These are phyloP conservation scores for Hedychridium roseum DNA, from an alignment of 2,888 invertebrate genomes.

Conservation along the genomic window DNA sequence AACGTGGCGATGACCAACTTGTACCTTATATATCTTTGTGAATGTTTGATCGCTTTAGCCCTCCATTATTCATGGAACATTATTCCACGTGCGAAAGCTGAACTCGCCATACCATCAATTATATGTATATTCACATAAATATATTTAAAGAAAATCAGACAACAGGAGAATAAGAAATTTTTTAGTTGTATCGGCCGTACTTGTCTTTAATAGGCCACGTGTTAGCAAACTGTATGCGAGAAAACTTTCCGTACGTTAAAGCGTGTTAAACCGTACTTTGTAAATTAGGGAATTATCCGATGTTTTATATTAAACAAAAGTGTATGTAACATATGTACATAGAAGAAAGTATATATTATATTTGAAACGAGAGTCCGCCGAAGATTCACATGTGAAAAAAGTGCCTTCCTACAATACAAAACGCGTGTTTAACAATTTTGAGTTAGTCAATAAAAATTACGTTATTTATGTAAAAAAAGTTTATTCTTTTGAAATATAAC, in stretches of 20 bases:
- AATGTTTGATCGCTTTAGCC: too few species aligned
- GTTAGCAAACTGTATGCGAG: constrained; percentile 3
- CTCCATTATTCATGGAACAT: too few species aligned
- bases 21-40: too few species aligned
- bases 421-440: constrained; percentile 46
- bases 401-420: constrained; percentile 46
- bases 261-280: background rate
- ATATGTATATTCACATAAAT: too few species aligned
- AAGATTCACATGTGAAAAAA: constrained; percentile 31
- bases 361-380: constrained; percentile 22
- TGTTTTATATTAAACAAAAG: constrained; percentile 30
- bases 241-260: constrained; percentile 17
- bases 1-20: too few species aligned
- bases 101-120: too few species aligned
- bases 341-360: constrained; percentile 45
- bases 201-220: too few species aligned
- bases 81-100: too few species aligned
- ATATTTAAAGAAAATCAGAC: too few species aligned
- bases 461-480: constrained; percentile 56
- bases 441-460: constrained; percentile 55
- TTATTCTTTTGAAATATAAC: constrained; percentile 18
- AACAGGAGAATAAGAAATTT: too few species aligned
- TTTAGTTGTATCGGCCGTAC: too few species aligned
- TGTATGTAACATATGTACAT: constrained; percentile 49
- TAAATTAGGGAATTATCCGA: constrained; percentile 3